These are phyloP conservation scores for Trichopria drosophilae DNA, from an alignment of 2,888 invertebrate species.

Conservation along the genomic window DNA sequence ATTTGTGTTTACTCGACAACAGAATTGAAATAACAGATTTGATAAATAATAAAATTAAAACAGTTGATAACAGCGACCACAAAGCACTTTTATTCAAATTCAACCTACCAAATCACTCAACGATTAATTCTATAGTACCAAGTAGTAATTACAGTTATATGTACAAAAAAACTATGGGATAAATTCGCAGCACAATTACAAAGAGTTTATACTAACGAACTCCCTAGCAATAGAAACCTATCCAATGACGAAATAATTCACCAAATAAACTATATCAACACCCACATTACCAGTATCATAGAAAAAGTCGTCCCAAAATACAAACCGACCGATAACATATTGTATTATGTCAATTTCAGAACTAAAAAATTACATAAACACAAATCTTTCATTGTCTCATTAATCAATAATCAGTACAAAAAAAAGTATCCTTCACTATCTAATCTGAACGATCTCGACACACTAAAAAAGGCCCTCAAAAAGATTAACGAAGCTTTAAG, in stretches of 20 bases:
- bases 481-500: not conserved
- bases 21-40: not conserved
- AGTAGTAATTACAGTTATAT: not conserved
- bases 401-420: slow-evolving; percentile 3
- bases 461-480: not conserved
- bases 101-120: no score
- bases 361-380: slow-evolving; percentile 5
- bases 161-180: slow-evolving; percentile 11
- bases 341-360: slow-evolving; percentile 6
- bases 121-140: not conserved
- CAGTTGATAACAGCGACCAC: not conserved
- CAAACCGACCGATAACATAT: slow-evolving; percentile 4
- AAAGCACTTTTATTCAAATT: not conserved
- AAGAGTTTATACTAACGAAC: not conserved
- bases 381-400: slow-evolving; percentile 1
- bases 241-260: not conserved
- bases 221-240: slow-evolving; percentile 1
- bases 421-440: no score
- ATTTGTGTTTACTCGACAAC: not conserved
- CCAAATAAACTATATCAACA: not conserved
- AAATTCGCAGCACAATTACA: not conserved
- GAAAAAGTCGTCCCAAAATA: slow-evolving; percentile 1
- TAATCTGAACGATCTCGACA: not conserved
- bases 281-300: not conserved
- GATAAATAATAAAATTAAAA: not conserved